phyloP scores from a whole-genome alignment of 2,888 invertebrate species.

The Temnothorax ravouxi region DNA sequence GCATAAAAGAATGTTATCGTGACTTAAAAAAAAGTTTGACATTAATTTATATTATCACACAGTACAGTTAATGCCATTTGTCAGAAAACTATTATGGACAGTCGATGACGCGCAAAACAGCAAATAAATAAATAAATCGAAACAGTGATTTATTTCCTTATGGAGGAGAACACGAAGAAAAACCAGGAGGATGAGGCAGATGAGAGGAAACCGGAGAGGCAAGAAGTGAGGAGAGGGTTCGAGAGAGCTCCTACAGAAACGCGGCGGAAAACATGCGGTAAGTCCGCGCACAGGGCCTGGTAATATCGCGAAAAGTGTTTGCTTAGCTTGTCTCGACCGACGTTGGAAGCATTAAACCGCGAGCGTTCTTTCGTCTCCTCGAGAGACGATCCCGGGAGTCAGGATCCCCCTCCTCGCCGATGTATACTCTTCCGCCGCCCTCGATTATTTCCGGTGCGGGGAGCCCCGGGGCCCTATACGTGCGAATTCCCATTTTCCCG shows the following conservation, averaged over 20 bases:
- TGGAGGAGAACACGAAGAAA: conserved; percentile 45
- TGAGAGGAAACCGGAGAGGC: conserved; percentile 31
- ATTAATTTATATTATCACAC: background rate
- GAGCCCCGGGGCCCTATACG: conserved; percentile 61
- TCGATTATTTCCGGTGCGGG: conserved; percentile 68
- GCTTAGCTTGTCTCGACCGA: conserved; percentile 84
- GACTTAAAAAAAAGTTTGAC: background rate
- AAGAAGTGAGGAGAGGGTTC: conserved; percentile 23
- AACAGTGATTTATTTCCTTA: conserved; percentile 69
- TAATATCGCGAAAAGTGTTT: conserved; percentile 86
- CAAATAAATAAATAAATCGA: conserved; percentile 62
- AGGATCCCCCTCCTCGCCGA: conserved; percentile 29
- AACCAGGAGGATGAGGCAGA: background rate
- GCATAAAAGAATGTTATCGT: background rate
- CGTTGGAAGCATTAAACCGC: conserved; percentile 82
- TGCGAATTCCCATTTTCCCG: conserved; percentile 65
- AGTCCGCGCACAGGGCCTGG: conserved; percentile 76
- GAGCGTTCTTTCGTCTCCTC: conserved; percentile 77
- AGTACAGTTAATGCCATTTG: background rate
- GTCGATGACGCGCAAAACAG: conserved; percentile 54
- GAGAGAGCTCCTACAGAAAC: conserved; percentile 54
- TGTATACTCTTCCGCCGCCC: conserved; percentile 71
- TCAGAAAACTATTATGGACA: conserved; percentile 1
- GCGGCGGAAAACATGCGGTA: conserved; percentile 69
- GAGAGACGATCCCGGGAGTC: conserved; percentile 66